Base-by-base conservation (phyloP, 2,888 invertebrate genomes). In the Lacanobia wlatinum region DNA sequence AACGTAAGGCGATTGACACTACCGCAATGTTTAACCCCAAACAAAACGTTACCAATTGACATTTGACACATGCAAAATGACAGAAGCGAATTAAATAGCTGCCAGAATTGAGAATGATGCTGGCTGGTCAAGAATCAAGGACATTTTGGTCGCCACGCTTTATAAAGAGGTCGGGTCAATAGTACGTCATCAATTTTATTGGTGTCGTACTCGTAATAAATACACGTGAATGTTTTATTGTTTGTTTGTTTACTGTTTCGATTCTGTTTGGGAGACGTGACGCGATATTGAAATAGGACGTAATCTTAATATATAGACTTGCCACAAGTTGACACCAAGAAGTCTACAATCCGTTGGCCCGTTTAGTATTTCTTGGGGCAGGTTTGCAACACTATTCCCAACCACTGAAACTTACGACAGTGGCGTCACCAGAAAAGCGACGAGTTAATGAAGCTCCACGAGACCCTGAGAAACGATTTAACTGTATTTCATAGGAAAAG, bases 111-210 rank as follows among this genome's bases (percentile, higher is more conserved):
- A 89, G 84, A 91, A 83, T 87, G 85, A 92, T 88, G 84, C 70
- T 58, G 69, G 67, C 62, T 79, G 90, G 87, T 87, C 90, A 87
- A 72, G 82, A 82, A 89, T 91, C 91, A 91, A 91, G 91, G 91
- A 87, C 91, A 72, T 55, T 50, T 67, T 67, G 38, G 48, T 74
- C 46, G 28, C 67, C 82, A 83, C 64, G 68, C 43, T 76, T 65
- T 82, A 82, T 84, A 84, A 71, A 60, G 65, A 71, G 81, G 84
- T 84, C 78, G 63, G 66, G 82, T 70, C 78, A 72, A 78, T 48
- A 55, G 70, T 78, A 53, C 74, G 78, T 69, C 70, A 63, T 63
- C 78, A 86, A 87, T 86, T n/a, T n/a, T 86, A 86, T 81, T 87
- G 79, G 62, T 64, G 46, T 62, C 60, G 58, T 18, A n/a, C 53